Evolutionary conservation across 2,113 vertebrate genomes (phyloP).

Genomic region (Anas platyrhynchos): DNA sequence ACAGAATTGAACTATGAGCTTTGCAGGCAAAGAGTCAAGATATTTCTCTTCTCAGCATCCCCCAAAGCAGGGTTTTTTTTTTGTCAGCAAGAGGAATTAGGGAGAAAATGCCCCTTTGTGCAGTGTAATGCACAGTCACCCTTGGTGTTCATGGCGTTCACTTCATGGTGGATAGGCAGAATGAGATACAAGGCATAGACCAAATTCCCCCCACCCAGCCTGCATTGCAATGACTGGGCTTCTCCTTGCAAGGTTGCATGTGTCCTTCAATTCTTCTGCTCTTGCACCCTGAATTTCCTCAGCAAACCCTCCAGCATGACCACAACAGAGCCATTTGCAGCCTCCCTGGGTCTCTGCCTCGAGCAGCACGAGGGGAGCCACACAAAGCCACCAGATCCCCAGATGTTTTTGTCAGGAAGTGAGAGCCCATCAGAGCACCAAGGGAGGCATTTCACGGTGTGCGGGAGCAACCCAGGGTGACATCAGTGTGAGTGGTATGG

Average conservation of each 20-base stretch:
- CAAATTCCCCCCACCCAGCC: not conserved
- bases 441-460: fast-evolving
- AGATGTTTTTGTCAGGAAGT: not conserved
- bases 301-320: not conserved
- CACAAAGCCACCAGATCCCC: not conserved
- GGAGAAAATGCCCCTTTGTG: not conserved
- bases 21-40: not conserved
- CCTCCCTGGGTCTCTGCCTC: not conserved
- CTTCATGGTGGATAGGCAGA: not conserved
- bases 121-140: not conserved
- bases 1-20: not conserved
- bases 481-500: not conserved
- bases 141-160: too few relatives aligned
- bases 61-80: not conserved
- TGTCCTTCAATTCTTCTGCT: not conserved
- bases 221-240: not conserved
- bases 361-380: not conserved
- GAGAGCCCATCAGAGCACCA: not conserved
- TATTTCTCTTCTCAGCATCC: not conserved
- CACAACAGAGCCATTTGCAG: not conserved
- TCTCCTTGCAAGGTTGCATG: fast-evolving
- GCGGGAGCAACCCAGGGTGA: not conserved
- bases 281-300: not conserved
- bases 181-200: not conserved
- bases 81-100: not conserved